Evolutionary conservation across 2,888 invertebrate species (phyloP).

Genomic region (Stegophylla sp.): DNA sequence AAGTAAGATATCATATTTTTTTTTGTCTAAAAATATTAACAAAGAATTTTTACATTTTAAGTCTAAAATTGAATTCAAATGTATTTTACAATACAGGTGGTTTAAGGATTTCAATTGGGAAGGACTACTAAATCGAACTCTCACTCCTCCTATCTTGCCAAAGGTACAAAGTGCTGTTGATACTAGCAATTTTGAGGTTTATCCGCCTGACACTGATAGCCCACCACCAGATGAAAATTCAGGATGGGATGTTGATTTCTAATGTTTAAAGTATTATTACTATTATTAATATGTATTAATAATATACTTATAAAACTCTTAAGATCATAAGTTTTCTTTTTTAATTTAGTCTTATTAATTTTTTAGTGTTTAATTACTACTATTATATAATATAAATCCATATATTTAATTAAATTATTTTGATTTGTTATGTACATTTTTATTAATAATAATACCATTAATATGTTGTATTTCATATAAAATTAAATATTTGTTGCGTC

Average conservation of each 20-base stretch:
- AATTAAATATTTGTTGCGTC: conserved; percentile 15
- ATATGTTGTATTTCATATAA: conserved; percentile 38
- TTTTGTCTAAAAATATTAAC: not conserved
- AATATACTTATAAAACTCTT: conserved; percentile 3
- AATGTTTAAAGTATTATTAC: conserved; percentile 62
- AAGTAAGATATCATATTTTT: conserved; percentile 73
- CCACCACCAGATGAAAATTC: conserved; percentile 92
- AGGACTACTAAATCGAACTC: conserved; percentile 82
- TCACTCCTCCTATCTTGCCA: conserved; percentile 92
- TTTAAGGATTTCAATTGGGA: conserved; percentile 99
- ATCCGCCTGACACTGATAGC: conserved; percentile 90
- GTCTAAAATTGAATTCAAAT: conserved; percentile 20
- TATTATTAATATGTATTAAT: conserved; percentile 16
- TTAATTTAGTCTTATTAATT: conserved; percentile 26
- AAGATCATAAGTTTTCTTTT: not conserved
- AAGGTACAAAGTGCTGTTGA: conserved; percentile 83
- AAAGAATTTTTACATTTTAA: not conserved
- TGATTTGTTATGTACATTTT: conserved; percentile 19
- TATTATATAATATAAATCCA: conserved; percentile 2
- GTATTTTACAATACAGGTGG: conserved; percentile 74
- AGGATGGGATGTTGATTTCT: conserved; percentile 97
- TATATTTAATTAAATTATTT: conserved; percentile 21
- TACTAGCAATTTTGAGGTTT: conserved; percentile 96
- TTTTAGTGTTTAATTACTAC: conserved; percentile 11
- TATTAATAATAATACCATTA: conserved; percentile 34